Evolutionary conservation across 2,888 invertebrate species (phyloP).

Genomic region (Phyto melanocephala): DNA sequence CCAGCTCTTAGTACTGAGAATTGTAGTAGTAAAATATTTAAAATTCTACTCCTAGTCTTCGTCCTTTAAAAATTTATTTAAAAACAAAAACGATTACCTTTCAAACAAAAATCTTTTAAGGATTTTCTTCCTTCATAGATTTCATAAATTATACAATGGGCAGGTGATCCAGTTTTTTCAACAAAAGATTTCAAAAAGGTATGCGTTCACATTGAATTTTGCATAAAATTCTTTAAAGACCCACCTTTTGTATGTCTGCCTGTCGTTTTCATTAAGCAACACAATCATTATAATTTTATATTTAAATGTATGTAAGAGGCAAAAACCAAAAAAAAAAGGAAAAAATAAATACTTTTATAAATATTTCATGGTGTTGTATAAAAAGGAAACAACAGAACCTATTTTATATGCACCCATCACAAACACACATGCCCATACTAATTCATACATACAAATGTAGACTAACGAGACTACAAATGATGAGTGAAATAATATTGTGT

Average conservation of each 20-base stretch:
- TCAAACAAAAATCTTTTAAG: too few relatives aligned
- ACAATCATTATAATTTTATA: slow-evolving; percentile 27
- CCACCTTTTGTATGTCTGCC: neutral
- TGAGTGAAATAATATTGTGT: slow-evolving; percentile 4
- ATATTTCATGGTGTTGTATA: slow-evolving; percentile 23
- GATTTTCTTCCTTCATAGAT: too few relatives aligned
- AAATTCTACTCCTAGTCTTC: too few relatives aligned
- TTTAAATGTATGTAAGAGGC: too few relatives aligned
- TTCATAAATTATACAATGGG: too few relatives aligned
- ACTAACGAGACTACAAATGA: neutral
- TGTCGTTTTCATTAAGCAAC: neutral
- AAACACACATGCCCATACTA: neutral
- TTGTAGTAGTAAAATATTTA: too few relatives aligned
- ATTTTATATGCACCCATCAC: slow-evolving; percentile 28
- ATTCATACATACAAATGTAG: neutral
- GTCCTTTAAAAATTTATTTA: too few relatives aligned
- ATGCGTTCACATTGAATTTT: neutral
- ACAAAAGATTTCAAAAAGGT: neutral
- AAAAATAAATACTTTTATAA: neutral
- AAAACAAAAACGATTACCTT: too few relatives aligned
- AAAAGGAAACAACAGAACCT: slow-evolving; percentile 17
- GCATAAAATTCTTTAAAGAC: slow-evolving; percentile 3
- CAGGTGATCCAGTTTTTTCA: too few relatives aligned
- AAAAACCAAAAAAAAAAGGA: neutral
- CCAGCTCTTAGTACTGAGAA: too few relatives aligned